phyloP scores from a whole-genome alignment of 2,888 invertebrate genomes.

The Nemapogon koenigi region DNA sequence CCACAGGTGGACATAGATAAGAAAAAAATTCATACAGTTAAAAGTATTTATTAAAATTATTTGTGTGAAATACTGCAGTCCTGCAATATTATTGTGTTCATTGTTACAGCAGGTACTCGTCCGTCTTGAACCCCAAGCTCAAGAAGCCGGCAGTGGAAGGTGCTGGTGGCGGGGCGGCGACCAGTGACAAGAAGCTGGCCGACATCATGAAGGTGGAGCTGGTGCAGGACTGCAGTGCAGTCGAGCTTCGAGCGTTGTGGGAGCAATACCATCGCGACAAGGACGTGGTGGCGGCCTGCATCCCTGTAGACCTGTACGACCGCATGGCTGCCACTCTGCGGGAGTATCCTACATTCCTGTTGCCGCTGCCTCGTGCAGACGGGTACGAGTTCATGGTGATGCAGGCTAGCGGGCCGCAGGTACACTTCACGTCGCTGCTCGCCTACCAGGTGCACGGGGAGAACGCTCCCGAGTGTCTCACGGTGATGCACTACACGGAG shows the following conservation, averaged over 20 bases:
- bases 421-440: constrained; percentile 85
- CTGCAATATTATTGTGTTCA: no score
- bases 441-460: constrained; percentile 80
- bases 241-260: constrained; percentile 82
- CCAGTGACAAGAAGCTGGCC: constrained; percentile 59
- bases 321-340: constrained; percentile 64
- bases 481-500: constrained; percentile 80
- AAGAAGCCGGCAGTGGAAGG: constrained; percentile 26
- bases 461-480: constrained; percentile 87
- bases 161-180: constrained; percentile 21
- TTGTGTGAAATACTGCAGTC: no score
- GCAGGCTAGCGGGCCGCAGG: constrained; percentile 73
- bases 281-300: constrained; percentile 76
- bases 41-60: no score
- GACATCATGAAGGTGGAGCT: constrained; percentile 82
- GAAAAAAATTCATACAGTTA: no score
- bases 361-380: constrained; percentile 80
- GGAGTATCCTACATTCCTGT: constrained; percentile 73
- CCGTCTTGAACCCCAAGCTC: constrained; percentile 69
- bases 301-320: constrained; percentile 68
- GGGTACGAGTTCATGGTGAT: constrained; percentile 88
- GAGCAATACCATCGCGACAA: constrained; percentile 79
- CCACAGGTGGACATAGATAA: no score
- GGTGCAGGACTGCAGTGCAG: constrained; percentile 70
- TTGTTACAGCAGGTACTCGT: constrained; percentile 67